Evolutionary conservation across 1,140 invertebrate genomes (phyloP).

Genomic region (Lordiphosa collinella): DNA sequence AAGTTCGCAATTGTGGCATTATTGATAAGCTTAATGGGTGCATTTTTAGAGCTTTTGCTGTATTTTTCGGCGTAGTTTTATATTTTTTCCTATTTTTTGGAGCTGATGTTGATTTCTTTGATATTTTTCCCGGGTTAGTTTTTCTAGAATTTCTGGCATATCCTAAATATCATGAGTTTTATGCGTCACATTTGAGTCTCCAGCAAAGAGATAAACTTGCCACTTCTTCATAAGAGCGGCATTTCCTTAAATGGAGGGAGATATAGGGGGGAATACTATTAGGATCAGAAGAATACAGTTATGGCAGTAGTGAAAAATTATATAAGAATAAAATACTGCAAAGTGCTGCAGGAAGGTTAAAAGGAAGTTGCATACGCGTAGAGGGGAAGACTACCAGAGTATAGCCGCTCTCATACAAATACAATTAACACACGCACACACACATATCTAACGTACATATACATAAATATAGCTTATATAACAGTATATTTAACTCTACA

Average conservation of each 20-base stretch:
- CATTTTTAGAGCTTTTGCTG: no score
- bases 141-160: no score
- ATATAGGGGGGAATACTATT: conserved; percentile 54
- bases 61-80: no score
- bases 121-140: no score
- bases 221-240: conserved; percentile 17
- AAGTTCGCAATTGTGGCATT: no score
- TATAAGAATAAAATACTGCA: conserved; percentile 60
- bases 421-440: conserved; percentile 20
- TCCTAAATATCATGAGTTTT: no score
- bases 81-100: no score
- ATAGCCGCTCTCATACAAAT: conserved; percentile 47
- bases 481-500: conserved; percentile 22
- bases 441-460: conserved; percentile 13
- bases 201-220: conserved; percentile 4
- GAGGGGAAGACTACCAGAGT: conserved; percentile 28
- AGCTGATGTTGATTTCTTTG: no score
- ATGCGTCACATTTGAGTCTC: neutral
- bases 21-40: no score
- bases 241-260: conserved; percentile 19
- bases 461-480: conserved; percentile 41
- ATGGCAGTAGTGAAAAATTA: conserved; percentile 64
- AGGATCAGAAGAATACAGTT: conserved; percentile 40
- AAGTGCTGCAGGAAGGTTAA: conserved; percentile 41
- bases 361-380: conserved; percentile 12